Conservation (phyloP, 1,140 invertebrate species). For the Nephila pilipes region DNA sequence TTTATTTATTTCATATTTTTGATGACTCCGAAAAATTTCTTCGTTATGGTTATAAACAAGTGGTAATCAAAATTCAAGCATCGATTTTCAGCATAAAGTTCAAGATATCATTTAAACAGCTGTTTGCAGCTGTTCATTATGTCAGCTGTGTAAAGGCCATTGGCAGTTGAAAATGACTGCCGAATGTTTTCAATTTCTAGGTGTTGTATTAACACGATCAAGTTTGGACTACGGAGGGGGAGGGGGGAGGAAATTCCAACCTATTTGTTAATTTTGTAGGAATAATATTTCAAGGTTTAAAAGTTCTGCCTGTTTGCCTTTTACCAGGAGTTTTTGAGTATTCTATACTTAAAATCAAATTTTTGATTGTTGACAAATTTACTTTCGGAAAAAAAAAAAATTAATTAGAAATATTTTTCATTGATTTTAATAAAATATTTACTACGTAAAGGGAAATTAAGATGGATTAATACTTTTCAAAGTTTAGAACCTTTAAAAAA, state of each 20-base stretch:
- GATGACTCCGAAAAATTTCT: not conserved
- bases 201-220: not conserved
- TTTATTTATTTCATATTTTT: too few species aligned
- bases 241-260: too few species aligned
- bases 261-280: not conserved
- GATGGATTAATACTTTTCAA: too few species aligned
- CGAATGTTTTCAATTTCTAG: not conserved
- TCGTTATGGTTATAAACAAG: not conserved
- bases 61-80: not conserved
- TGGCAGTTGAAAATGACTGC: not conserved
- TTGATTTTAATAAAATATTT: too few species aligned
- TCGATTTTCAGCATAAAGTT: conserved; percentile 1
- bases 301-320: not conserved
- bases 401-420: too few species aligned
- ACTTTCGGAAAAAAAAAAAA: too few species aligned
- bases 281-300: not conserved
- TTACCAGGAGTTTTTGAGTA: not conserved
- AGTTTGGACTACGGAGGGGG: not conserved
- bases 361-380: too few species aligned
- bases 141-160: not conserved
- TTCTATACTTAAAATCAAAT: too few species aligned
- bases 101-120: conserved; percentile 8
- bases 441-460: too few species aligned
- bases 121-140: conserved; percentile 4
- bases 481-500: too few species aligned